A percentile compares a stretch with the other conserved stretches of the same genome.
These are phyloP conservation scores for Leuctra nigra DNA, from an alignment of 2,888 invertebrate genomes.

Conservation along the genomic window DNA sequence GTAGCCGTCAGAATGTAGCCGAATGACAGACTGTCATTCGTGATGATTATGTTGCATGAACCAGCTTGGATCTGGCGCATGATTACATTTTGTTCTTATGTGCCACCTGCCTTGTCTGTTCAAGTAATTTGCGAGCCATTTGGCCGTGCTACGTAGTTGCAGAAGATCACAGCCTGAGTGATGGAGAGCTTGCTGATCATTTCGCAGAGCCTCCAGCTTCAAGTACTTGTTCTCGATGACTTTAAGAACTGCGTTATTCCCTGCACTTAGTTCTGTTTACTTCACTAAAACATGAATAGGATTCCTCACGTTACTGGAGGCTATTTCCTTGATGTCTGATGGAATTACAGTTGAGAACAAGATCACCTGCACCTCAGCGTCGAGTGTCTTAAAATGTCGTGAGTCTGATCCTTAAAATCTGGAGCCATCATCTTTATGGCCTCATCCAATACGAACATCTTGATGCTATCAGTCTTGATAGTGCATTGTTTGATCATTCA, in stretches of 20 bases:
- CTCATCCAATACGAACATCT: constrained; percentile 97
- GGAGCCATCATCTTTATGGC: constrained; percentile 99
- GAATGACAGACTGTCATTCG: too few relatives aligned
- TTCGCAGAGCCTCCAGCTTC: constrained; percentile 94
- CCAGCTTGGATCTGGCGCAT: too few relatives aligned
- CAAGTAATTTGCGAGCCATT: constrained; percentile 96
- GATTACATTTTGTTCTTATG: too few relatives aligned
- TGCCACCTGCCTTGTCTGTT: constrained; percentile 79
- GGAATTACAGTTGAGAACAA: constrained; percentile 99
- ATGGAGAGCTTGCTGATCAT: constrained; percentile 98
- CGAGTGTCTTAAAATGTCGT: constrained; percentile 93
- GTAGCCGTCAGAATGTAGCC: too few relatives aligned
- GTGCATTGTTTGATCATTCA: constrained; percentile 83
- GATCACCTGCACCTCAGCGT: constrained; percentile 89
- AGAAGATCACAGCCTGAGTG: constrained; percentile 99
- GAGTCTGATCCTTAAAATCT: constrained; percentile 99
- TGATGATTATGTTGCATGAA: too few relatives aligned
- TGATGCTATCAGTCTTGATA: constrained; percentile 69
- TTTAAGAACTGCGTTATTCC: constrained; percentile 98
- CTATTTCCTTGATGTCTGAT: constrained; percentile 93
- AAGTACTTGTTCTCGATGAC: constrained; percentile 89
- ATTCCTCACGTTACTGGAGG: constrained; percentile 94
- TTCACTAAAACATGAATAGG: constrained; percentile 97
- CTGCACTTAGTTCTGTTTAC: constrained; percentile 84
- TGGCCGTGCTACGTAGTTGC: constrained; percentile 98